Conservation (phyloP, 2,113 vertebrate species). For the Pyrgilauda ruficollis region DNA sequence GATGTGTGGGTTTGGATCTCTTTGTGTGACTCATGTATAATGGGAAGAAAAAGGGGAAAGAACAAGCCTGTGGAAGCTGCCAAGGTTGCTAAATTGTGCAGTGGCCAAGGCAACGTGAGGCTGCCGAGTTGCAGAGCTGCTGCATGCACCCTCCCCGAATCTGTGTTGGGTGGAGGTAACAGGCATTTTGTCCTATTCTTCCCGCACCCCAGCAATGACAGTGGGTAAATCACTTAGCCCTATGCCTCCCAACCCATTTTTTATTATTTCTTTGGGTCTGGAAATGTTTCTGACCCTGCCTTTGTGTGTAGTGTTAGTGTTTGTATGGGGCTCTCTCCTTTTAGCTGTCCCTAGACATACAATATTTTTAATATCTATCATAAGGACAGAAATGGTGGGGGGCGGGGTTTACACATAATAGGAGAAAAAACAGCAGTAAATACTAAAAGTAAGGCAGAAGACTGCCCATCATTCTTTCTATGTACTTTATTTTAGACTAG, state of each 20-base stretch:
- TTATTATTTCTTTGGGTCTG: background rate
- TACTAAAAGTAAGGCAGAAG: background rate
- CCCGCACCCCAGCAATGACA: background rate
- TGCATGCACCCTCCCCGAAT: background rate
- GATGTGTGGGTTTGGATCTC: background rate
- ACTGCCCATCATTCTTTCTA: background rate
- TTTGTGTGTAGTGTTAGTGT: background rate
- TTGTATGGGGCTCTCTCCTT: background rate
- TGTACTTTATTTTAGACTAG: background rate
- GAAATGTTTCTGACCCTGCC: background rate
- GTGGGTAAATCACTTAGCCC: background rate
- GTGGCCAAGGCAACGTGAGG: fast-evolving
- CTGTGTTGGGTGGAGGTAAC: background rate
- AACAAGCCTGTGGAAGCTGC: background rate
- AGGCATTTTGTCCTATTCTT: background rate
- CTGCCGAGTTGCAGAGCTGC: background rate
- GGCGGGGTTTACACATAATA: background rate
- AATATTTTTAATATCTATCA: background rate
- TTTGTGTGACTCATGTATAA: background rate
- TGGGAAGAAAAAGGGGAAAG: background rate
- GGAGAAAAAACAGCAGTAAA: background rate
- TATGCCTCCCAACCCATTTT: background rate
- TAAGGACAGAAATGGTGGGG: background rate
- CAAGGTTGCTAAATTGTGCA: background rate
- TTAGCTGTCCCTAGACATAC: background rate